Conservation (phyloP, 92 coral and sea anemone genomes). For the Umimayanthus kanabou region DNA sequence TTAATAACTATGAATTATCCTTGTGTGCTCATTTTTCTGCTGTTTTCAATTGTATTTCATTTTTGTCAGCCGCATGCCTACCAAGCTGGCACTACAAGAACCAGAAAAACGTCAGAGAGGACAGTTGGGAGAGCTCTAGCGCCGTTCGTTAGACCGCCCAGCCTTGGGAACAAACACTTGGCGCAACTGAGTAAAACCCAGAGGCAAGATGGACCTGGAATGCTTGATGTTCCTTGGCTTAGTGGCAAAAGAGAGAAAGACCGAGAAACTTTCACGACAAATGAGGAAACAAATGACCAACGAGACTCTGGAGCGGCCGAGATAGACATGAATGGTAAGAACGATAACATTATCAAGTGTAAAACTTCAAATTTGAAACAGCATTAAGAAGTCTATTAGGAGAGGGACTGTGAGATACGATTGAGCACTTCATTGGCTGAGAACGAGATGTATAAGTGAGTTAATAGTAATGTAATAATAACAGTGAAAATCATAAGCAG, state of each 20-base stretch:
- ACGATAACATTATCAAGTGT: neutral
- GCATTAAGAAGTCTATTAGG: neutral
- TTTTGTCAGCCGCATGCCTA: neutral
- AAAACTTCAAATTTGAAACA: neutral
- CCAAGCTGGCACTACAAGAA: neutral
- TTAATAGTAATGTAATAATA: no score
- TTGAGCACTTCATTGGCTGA: no score
- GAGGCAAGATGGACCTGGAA: no score
- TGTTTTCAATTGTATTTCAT: neutral
- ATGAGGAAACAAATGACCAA: neutral
- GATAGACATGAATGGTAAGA: neutral
- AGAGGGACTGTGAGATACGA: neutral
- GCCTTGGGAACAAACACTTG: neutral
- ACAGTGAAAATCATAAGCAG: no score
- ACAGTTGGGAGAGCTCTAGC: neutral
- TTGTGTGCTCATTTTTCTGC: neutral
- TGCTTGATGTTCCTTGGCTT: neutral
- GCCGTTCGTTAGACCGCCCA: neutral
- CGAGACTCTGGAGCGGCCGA: neutral
- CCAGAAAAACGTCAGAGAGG: neutral
- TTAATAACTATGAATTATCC: neutral
- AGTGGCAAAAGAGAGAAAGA: neutral
- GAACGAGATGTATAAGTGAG: no score
- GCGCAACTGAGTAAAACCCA: neutral
- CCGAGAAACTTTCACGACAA: neutral